A percentile compares a stretch with the other conserved stretches of the same genome.
phyloP scores from a whole-genome alignment of 2,113 vertebrate species.

The Pangasianodon hypophthalmus region DNA sequence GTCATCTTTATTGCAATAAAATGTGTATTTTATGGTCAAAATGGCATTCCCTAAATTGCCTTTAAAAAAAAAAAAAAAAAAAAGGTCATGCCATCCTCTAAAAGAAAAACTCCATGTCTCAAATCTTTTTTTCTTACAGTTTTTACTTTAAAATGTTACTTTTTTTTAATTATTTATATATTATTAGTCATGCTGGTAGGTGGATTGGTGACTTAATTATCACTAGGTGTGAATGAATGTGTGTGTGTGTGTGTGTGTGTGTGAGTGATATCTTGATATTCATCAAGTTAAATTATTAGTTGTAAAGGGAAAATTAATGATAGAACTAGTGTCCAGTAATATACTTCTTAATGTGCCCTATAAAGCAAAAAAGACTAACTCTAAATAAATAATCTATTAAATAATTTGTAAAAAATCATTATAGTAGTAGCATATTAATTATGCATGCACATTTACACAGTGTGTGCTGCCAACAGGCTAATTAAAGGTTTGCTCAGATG shows the following conservation, averaged over 20 bases:
- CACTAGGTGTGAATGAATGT: neutral
- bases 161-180: constrained; percentile 8
- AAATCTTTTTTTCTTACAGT: neutral
- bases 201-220: constrained; percentile 4
- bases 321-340: neutral
- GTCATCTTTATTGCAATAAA: constrained; percentile 31
- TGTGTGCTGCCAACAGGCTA: neutral
- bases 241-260: neutral
- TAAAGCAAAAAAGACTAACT: neutral
- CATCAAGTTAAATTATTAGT: neutral
- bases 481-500: constrained; percentile 15
- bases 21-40: neutral
- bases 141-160: neutral
- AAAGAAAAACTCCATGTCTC: neutral
- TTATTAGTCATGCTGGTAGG: constrained; percentile 16
- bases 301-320: neutral
- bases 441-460: neutral
- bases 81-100: neutral
- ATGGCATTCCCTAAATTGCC: neutral
- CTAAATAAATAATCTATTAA: neutral
- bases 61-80: neutral
- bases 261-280: neutral
- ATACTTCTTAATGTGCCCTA: neutral
- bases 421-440: neutral
- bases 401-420: neutral